Percentiles rank a stretch among this genome's conserved stretches.
phyloP scores from a whole-genome alignment of 1,140 invertebrate genomes.

The Drosophila pruinosa region DNA sequence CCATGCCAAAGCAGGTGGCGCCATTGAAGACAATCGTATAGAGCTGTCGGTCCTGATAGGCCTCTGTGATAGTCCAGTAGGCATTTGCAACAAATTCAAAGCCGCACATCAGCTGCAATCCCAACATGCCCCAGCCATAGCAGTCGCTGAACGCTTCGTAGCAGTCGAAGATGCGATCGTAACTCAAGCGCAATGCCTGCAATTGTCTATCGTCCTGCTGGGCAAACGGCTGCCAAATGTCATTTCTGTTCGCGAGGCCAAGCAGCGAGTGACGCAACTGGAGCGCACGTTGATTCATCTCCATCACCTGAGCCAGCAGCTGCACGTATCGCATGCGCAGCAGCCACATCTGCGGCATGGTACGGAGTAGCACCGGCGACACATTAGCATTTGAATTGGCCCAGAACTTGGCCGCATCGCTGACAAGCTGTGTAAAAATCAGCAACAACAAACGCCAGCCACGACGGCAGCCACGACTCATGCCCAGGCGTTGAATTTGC shows the following conservation, averaged over 20 bases:
- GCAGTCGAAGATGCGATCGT: conserved; percentile 66
- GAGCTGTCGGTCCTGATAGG: conserved; percentile 3
- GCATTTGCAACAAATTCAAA: conserved; percentile 67
- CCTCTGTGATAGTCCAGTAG: conserved; percentile 58
- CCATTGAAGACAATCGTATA: conserved; percentile 48
- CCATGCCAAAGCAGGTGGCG: conserved; percentile 49
- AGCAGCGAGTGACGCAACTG: conserved; percentile 43
- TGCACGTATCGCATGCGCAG: conserved; percentile 60
- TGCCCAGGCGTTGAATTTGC: conserved; percentile 58
- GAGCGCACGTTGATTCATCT: conserved; percentile 45
- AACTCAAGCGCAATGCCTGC: conserved; percentile 54
- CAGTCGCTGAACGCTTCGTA: conserved; percentile 57
- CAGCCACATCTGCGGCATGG: conserved; percentile 45
- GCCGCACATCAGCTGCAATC: conserved; percentile 51
- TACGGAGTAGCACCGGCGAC: conserved; percentile 37
- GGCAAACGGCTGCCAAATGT: conserved; percentile 66
- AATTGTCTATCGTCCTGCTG: conserved; percentile 49
- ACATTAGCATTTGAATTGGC: conserved; percentile 4
- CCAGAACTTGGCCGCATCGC: conserved; percentile 32
- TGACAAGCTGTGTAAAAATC: conserved; percentile 23
- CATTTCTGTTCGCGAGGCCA: conserved; percentile 42
- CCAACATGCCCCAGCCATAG: conserved; percentile 71
- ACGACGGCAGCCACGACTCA: conserved; percentile 24
- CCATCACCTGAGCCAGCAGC: conserved; percentile 56
- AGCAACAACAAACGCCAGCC: conserved; percentile 20